Conservation (phyloP, 1,140 invertebrate genomes). For the Diachasmimorpha longicaudata region DNA sequence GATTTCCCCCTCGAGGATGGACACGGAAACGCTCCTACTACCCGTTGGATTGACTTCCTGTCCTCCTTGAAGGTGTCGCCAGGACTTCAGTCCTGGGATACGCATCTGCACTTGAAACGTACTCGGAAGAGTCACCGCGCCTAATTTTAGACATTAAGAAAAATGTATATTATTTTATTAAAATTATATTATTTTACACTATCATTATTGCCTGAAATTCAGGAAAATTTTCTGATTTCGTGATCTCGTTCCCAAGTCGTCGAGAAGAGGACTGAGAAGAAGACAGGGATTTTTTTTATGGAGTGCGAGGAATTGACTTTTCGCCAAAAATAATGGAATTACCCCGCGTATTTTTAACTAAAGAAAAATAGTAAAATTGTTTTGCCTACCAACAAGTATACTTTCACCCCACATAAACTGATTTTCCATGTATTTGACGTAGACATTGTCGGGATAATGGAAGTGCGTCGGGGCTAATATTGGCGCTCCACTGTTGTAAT, state of each 20-base stretch:
- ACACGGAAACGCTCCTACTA: slow-evolving; percentile 12
- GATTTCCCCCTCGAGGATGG: slow-evolving; percentile 27
- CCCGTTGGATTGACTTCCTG: slow-evolving; percentile 18
- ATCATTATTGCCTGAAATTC: too few relatives aligned
- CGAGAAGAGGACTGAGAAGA: too few relatives aligned
- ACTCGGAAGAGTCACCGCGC: slow-evolving; percentile 32
- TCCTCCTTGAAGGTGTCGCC: slow-evolving; percentile 37
- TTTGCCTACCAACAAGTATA: slow-evolving; percentile 32
- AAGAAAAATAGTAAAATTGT: not conserved
- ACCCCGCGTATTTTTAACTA: not conserved
- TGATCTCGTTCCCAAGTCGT: too few relatives aligned
- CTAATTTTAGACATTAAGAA: slow-evolving; percentile 25
- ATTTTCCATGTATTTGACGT: not conserved
- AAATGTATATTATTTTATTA: too few relatives aligned
- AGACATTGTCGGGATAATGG: slow-evolving; percentile 26
- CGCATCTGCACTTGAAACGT: slow-evolving; percentile 33
- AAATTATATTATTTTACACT: too few relatives aligned
- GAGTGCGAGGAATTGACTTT: too few relatives aligned
- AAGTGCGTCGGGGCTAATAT: slow-evolving; percentile 26
- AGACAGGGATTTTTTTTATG: too few relatives aligned
- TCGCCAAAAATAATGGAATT: too few relatives aligned
- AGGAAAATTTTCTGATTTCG: too few relatives aligned
- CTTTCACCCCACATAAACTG: slow-evolving; percentile 38
- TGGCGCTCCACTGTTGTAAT: slow-evolving; percentile 22
- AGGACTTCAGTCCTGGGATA: slow-evolving; percentile 35